phyloP scores from a whole-genome alignment of 2,113 vertebrate genomes.

The Mionectes macconnelli region DNA sequence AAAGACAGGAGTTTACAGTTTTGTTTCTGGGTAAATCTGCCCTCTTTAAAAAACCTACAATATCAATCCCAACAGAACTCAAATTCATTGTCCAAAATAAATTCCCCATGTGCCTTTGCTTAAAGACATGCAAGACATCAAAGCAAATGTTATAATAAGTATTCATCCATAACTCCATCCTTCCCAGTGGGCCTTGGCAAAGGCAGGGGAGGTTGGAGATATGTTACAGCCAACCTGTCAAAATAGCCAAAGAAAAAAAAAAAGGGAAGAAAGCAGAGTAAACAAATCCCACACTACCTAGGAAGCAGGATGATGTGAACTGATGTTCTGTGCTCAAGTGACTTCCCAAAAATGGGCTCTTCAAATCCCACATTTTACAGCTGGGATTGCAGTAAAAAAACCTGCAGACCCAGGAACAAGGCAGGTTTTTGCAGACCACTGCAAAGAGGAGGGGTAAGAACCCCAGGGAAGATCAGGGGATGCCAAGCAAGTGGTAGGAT shows the following conservation, averaged over 20 bases:
- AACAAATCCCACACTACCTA: background rate
- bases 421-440: background rate
- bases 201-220: background rate
- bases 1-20: background rate
- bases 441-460: background rate
- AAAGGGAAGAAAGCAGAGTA: background rate
- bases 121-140: conserved; percentile 13
- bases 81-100: background rate
- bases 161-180: background rate
- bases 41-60: background rate
- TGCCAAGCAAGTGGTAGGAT: background rate
- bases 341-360: background rate
- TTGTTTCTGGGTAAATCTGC: background rate
- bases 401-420: background rate
- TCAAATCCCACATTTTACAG: background rate
- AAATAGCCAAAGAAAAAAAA: background rate
- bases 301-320: background rate
- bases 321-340: background rate
- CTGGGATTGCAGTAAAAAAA: background rate
- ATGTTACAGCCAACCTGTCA: background rate
- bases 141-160: background rate
- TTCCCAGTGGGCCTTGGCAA: conserved; percentile 15
- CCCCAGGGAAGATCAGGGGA: background rate
- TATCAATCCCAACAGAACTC: background rate
- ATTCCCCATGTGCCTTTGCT: background rate